Evolutionary conservation across 2,888 invertebrate species (phyloP).

Genomic region (Microplitis deprimator): DNA sequence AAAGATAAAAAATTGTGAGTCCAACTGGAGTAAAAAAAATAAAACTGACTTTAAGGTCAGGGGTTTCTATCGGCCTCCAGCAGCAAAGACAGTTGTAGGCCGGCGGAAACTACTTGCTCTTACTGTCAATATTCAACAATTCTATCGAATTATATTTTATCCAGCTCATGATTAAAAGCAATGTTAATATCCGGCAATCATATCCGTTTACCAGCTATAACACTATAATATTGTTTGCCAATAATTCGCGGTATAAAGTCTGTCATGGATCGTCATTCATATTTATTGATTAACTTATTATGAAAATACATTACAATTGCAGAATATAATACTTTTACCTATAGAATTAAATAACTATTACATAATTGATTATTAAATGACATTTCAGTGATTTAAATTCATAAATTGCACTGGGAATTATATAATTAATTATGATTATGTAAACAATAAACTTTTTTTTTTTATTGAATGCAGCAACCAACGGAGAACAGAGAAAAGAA

Average conservation of each 20-base stretch:
- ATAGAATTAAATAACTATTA: slow-evolving; percentile 11
- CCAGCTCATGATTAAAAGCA: background rate
- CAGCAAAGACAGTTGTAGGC: slow-evolving; percentile 86
- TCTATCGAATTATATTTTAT: background rate
- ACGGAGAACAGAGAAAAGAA: slow-evolving; percentile 61
- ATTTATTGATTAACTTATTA: slow-evolving; percentile 16
- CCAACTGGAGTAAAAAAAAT: background rate
- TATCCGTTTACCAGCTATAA: background rate
- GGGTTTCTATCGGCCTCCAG: slow-evolving; percentile 97
- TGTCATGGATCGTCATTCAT: slow-evolving; percentile 22
- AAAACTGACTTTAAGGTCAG: slow-evolving; percentile 72
- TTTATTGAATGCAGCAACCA: slow-evolving; percentile 54
- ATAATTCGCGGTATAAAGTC: background rate
- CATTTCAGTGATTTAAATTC: background rate
- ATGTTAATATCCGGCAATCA: background rate
- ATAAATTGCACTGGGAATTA: background rate
- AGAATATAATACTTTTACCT: slow-evolving; percentile 12
- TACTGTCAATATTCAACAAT: slow-evolving; percentile 64
- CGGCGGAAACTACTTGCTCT: slow-evolving; percentile 95
- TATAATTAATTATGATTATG: background rate
- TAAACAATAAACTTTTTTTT: background rate
- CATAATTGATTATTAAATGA: too few species aligned
- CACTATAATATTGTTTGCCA: background rate
- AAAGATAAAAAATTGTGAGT: background rate
- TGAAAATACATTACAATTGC: background rate